Base-by-base conservation (phyloP, 1,140 invertebrate species). In the Melipona quadrifasciata region DNA sequence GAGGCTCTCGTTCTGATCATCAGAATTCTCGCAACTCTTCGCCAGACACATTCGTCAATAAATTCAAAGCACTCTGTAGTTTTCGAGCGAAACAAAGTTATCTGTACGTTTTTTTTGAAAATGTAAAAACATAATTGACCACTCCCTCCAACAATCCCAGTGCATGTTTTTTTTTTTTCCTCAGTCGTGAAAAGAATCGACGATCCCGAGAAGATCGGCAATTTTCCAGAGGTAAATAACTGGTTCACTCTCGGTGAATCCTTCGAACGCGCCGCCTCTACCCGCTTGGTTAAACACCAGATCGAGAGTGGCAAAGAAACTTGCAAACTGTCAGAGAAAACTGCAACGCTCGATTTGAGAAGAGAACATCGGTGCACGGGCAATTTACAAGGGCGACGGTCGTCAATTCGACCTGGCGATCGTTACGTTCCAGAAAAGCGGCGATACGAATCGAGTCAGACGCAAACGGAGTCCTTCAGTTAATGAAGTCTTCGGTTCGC, bases 211-310 rank as follows among this genome's bases (percentile, higher is more conserved):
- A 76, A 47, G 34, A 71, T n/a, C 39, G 21, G 31, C 4, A 21
- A 16, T 19, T 34, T 11, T 12, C n/a, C 12, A 8, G 39, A 31
- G 34, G 61, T n/a, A 58, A 77, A 68, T 70, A 76, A 51, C 73
- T 39, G 27, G 27, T 34, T 55, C 57, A 19, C 27, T 34, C 21
- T 47, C 19, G 55, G 57, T 61, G n/a, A 31, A 77, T 77, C 64
- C 64, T 82, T 82, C 77, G 81, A 82, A 70, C 53, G 17, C 3
- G 21, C 11, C 8, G 6, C 34, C 31, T 74, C 64, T 82, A 24
- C 21, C 47, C 73, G 53, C 47, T 57, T 51, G 74, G 73, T 57
- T 77, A 82, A 82, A 82, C 81, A 76, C 31, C 24, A 31, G 16
- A 82, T 82, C 64, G 19, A 39, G 27, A 11, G 61, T 27, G 24